A percentile compares a stretch with the other conserved stretches of the same genome.
phyloP scores from a whole-genome alignment of 2,113 vertebrate species.

The Protomyctophum bolini region DNA sequence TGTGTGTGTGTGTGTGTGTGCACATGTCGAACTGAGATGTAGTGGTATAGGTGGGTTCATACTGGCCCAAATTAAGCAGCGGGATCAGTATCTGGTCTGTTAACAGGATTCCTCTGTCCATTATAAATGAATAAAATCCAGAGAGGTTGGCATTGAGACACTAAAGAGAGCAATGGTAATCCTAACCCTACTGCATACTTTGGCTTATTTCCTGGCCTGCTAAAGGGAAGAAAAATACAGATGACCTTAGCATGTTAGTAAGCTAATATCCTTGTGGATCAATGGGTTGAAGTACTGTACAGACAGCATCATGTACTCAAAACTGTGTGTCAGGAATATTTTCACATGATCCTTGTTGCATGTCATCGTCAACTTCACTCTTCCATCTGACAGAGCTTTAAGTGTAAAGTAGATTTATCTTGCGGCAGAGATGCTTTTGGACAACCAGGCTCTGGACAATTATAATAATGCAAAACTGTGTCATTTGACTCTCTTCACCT shows the following conservation, averaged over 20 bases:
- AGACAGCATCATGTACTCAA: conserved; percentile 10
- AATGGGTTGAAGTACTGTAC: conserved; percentile 7
- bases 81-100: conserved; percentile 52
- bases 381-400: conserved; percentile 48
- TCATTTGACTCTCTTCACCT: not conserved
- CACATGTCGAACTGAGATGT: conserved; percentile 26
- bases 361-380: conserved; percentile 31
- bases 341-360: conserved; percentile 40
- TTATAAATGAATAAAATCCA: conserved; percentile 45
- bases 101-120: conserved; percentile 47
- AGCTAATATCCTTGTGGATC: conserved; percentile 14
- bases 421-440: conserved; percentile 53
- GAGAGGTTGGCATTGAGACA: conserved; percentile 60
- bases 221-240: too few species aligned
- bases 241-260: too few species aligned
- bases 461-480: conserved; percentile 45
- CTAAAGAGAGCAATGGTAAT: conserved; percentile 36
- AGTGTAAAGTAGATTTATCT: conserved; percentile 38
- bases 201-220: too few species aligned
- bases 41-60: conserved; percentile 24
- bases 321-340: conserved; percentile 10
- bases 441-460: conserved; percentile 29
- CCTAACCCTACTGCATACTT: too few species aligned
- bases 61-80: conserved; percentile 42
- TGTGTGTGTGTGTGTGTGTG: conserved; percentile 20